phyloP scores from a whole-genome alignment of 2,888 invertebrate species.

The Anodontia alba region DNA sequence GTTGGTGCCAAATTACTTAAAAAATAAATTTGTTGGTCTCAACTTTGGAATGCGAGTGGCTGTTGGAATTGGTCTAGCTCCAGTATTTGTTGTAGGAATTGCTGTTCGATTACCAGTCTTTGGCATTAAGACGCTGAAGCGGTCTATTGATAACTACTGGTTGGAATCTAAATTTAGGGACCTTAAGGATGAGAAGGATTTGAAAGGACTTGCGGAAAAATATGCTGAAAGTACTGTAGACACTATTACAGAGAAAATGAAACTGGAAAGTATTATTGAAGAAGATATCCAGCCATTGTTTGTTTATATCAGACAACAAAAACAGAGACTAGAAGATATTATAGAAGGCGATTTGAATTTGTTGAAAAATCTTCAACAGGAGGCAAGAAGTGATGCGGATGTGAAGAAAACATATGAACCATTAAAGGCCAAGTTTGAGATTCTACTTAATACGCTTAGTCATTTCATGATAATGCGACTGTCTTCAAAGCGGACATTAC shows the following conservation, averaged over 20 bases:
- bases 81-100: slow-evolving; percentile 67
- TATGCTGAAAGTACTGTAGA: slow-evolving; percentile 60
- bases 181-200: slow-evolving; percentile 42
- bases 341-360: slow-evolving; percentile 58
- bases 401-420: slow-evolving; percentile 61
- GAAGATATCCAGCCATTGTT: slow-evolving; percentile 56
- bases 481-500: slow-evolving; percentile 14
- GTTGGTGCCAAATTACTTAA: slow-evolving; percentile 56
- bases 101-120: slow-evolving; percentile 66
- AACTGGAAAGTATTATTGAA: slow-evolving; percentile 54
- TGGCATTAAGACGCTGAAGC: slow-evolving; percentile 62
- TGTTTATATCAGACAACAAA: slow-evolving; percentile 53
- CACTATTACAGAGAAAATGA: slow-evolving; percentile 51
- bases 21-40: slow-evolving; percentile 48
- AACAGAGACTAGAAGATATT: slow-evolving; percentile 45
- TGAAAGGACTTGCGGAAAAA: slow-evolving; percentile 44
- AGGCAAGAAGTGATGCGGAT: slow-evolving; percentile 51
- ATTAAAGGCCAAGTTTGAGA: slow-evolving; percentile 57
- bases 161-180: slow-evolving; percentile 55
- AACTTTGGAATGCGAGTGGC: slow-evolving; percentile 60
- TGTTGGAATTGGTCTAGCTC: slow-evolving; percentile 70
- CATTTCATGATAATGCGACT: slow-evolving; percentile 43
- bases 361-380: slow-evolving; percentile 53
- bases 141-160: slow-evolving; percentile 49
- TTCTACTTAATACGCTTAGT: slow-evolving; percentile 27